Evolutionary conservation across 2,113 vertebrate species (phyloP), one percentile per base, ranked within the genome.

Genomic region (Semicossyphus pulcher): DNA sequence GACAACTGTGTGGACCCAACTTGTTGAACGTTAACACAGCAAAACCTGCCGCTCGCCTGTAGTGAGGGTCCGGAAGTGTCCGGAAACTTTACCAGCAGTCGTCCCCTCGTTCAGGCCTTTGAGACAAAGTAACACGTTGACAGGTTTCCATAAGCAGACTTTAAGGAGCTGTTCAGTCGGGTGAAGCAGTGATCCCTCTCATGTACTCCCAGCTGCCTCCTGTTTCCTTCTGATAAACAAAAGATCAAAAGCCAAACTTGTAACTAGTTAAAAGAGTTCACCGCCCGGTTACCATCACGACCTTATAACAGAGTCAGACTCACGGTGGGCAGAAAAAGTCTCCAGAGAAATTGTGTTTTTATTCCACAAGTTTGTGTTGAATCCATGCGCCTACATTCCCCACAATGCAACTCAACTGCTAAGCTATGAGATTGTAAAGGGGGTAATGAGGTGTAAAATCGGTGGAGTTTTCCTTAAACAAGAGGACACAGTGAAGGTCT

Each of bases 21-120:
- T 36, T 76, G 37, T 31, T 34, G 29, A 4, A 2, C 29, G 41
- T 67, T 60, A 41, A 69, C 65, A 16, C 45, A 57, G 60, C 49
- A 15, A 39, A 28, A 18, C 6, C 39, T 34, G 0, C 12, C 7
- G 3, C 45, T 66, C 28, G 12, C 31, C 31, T 20, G 23, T 2
- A 36, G 20, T 18, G 8, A 63, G 44, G 15, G 28, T 5, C n/a
- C 7, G 1, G 16, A 14, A 20, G 0, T 15, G 31, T 59, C 23
- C 5, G 29, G 10, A 15, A 52, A 34, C 15, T 66, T 54, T 37
- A 12, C 4, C 36, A 37, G 11, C 36, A 37, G 36, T 37, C 10
- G 1, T 2, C 10, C 36, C 14, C 36, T 14, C 14, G 11, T 37
- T 36, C 10, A 10, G 9, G 8, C 3, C 11, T 36, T 36, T 37